These are phyloP conservation scores for Pristionchus mayeri DNA, from an alignment of 2,888 invertebrate genomes.

Conservation along the genomic window DNA sequence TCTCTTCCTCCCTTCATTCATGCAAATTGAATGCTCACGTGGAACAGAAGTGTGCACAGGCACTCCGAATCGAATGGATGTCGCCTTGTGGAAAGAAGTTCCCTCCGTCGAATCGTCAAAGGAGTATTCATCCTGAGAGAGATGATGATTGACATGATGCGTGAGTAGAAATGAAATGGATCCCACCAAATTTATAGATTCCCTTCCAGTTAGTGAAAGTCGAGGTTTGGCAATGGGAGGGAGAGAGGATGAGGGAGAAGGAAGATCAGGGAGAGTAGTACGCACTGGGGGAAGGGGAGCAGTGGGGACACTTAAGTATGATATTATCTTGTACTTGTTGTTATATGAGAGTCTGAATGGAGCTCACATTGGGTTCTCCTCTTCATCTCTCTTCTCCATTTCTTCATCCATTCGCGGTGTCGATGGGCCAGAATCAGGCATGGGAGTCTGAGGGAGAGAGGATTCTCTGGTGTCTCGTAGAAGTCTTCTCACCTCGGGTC, in stretches of 20 bases:
- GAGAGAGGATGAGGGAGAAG: neutral
- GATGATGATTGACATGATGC: neutral
- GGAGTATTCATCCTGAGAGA: neutral
- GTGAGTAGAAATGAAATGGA: neutral
- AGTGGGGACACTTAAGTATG: neutral
- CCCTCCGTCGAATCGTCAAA: neutral
- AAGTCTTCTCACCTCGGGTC: neutral
- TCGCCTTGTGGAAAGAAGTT: neutral
- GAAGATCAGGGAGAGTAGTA: neutral
- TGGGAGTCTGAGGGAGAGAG: neutral
- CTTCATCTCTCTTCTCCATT: slow-evolving; percentile 4
- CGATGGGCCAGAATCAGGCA: neutral
- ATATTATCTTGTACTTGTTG: neutral
- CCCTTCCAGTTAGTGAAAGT: slow-evolving; percentile 5
- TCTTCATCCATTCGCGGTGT: slow-evolving; percentile 1
- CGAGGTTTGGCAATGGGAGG: slow-evolving; percentile 46
- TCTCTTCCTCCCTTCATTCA: slow-evolving; percentile 6
- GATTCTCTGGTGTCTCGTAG: too few species aligned
- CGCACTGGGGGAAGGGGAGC: slow-evolving; percentile 4
- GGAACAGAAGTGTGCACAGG: slow-evolving; percentile 72
- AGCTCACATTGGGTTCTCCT: slow-evolving; percentile 1
- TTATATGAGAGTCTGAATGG: neutral
- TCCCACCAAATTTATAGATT: neutral
- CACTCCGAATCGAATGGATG: slow-evolving; percentile 65
- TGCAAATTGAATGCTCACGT: slow-evolving; percentile 56